Percentiles rank a stretch among this genome's conserved stretches.
These are phyloP conservation scores for Tetragonula clypearis DNA, from an alignment of 1,140 invertebrate species.

Conservation along the genomic window DNA sequence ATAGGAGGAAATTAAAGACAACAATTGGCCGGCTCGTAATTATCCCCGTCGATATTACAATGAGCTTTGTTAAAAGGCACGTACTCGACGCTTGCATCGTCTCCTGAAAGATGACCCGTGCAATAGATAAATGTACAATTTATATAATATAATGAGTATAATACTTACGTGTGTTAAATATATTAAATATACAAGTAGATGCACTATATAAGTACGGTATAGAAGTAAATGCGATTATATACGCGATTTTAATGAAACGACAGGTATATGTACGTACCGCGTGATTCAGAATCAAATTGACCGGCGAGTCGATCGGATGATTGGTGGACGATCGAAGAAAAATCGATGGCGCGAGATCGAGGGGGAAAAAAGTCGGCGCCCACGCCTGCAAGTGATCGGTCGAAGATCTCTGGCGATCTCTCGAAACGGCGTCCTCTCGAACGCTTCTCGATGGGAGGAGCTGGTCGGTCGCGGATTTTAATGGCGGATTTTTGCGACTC, in stretches of 20 bases:
- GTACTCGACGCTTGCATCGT: not conserved
- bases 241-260: not conserved
- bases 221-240: not conserved
- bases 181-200: too few relatives aligned
- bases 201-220: too few relatives aligned
- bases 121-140: too few relatives aligned
- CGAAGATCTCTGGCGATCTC: conserved; percentile 52
- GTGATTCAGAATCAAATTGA: conserved; percentile 22
- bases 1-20: conserved; percentile 6
- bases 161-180: too few relatives aligned
- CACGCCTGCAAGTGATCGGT: conserved; percentile 41
- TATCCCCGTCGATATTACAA: not conserved
- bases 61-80: not conserved
- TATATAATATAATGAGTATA: too few relatives aligned
- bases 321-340: conserved; percentile 32
- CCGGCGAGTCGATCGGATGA: not conserved
- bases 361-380: conserved; percentile 36
- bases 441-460: conserved; percentile 75
- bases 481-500: conserved; percentile 79
- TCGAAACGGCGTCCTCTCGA: conserved; percentile 52
- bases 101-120: not conserved
- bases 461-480: conserved; percentile 73
- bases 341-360: conserved; percentile 39
- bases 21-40: not conserved
- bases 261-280: too few relatives aligned